Evolutionary conservation across 2,888 invertebrate species (phyloP).

Genomic region (Blomia tropicalis): DNA sequence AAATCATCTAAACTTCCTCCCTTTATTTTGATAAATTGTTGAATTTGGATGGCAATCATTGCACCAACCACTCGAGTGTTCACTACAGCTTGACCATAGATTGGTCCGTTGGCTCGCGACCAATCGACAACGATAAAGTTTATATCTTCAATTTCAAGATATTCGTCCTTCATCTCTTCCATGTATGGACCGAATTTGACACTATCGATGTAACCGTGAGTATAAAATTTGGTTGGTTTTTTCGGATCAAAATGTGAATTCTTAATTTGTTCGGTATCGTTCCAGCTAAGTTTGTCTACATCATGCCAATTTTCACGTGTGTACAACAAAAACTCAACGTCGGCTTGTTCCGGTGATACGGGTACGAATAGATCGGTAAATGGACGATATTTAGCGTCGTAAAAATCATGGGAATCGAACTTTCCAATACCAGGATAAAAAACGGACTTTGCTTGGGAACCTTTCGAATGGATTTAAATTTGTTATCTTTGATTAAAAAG

Average conservation of each 20-base stretch:
- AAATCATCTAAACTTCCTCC: not conserved
- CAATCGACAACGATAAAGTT: conserved; percentile 20
- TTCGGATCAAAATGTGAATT: conserved; percentile 21
- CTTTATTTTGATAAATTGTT: not conserved
- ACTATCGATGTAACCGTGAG: conserved; percentile 30
- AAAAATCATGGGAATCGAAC: too few species aligned
- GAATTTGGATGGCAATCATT: conserved; percentile 33
- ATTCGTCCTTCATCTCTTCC: conserved; percentile 21
- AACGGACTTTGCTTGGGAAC: too few species aligned
- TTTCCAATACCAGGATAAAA: too few species aligned
- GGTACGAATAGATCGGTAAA: too few species aligned
- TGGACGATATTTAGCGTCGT: too few species aligned
- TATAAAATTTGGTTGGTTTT: conserved; percentile 26
- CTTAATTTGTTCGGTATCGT: conserved; percentile 21
- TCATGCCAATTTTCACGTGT: conserved; percentile 26
- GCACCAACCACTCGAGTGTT: conserved; percentile 36
- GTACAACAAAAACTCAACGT: conserved; percentile 27
- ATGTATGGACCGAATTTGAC: conserved; percentile 28
- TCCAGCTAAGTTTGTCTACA: conserved; percentile 17
- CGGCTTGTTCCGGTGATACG: conserved; percentile 23
- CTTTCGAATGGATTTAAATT: too few species aligned
- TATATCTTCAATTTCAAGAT: conserved; percentile 1
- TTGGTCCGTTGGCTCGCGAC: conserved; percentile 27
- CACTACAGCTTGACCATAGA: conserved; percentile 35
- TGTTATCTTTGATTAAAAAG: too few species aligned